phyloP scores from a whole-genome alignment of 2,113 vertebrate species.

The Caranx ignobilis region DNA sequence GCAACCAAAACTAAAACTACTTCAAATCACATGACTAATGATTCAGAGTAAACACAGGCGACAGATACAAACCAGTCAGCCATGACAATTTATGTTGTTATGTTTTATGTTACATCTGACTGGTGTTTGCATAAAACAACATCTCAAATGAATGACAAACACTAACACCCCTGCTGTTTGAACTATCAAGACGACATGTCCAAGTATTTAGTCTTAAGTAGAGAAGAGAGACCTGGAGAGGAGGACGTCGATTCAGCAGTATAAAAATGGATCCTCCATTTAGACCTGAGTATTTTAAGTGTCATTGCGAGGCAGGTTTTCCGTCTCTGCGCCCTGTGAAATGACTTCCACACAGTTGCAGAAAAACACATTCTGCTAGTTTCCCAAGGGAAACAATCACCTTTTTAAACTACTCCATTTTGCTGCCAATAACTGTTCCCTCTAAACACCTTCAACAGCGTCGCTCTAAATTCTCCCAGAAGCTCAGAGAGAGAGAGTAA shows the following conservation, averaged over 20 bases:
- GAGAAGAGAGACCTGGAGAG: slow-evolving; percentile 1
- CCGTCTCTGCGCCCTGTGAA: slow-evolving; percentile 35
- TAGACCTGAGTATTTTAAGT: slow-evolving; percentile 32
- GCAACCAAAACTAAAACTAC: no score
- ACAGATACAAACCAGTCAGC: no score
- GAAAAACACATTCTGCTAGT: slow-evolving; percentile 24
- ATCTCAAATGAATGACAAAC: background rate
- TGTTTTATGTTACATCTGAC: background rate
- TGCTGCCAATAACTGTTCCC: slow-evolving; percentile 39
- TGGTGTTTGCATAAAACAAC: background rate
- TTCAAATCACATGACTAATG: no score
- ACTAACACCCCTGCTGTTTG: background rate
- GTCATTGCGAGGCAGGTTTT: slow-evolving; percentile 30
- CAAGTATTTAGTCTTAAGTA: slow-evolving; percentile 33
- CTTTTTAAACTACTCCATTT: slow-evolving; percentile 44
- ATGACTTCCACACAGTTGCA: slow-evolving; percentile 46
- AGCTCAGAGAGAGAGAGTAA: slow-evolving; percentile 8
- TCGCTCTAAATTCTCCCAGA: slow-evolving; percentile 51
- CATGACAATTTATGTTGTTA: no score
- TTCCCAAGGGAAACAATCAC: slow-evolving; percentile 43
- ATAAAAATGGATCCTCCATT: slow-evolving; percentile 18
- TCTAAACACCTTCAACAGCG: slow-evolving; percentile 38
- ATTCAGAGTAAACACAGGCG: no score
- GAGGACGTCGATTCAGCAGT: background rate
- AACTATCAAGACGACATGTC: background rate